These are phyloP conservation scores for Pseudonaja textilis DNA, from an alignment of 2,113 vertebrate species.

Conservation along the genomic window DNA sequence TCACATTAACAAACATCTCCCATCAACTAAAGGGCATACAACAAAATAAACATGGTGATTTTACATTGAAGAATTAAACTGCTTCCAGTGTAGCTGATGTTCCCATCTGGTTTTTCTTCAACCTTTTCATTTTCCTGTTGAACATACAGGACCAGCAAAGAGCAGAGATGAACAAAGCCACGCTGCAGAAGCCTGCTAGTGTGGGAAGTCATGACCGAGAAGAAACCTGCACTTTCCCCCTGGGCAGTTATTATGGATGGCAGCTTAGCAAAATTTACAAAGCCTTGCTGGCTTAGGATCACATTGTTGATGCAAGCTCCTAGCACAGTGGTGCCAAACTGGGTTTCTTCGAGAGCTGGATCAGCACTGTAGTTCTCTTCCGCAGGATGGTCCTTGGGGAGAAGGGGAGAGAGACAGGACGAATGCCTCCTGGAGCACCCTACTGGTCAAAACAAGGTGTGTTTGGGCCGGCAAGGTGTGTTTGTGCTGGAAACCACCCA, in stretches of 20 bases:
- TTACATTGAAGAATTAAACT: not conserved
- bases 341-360: too few species aligned
- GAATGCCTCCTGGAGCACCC: too few species aligned
- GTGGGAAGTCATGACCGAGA: constrained; percentile 72
- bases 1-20: not conserved
- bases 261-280: constrained; percentile 80
- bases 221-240: constrained; percentile 76
- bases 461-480: too few species aligned
- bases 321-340: constrained; percentile 40
- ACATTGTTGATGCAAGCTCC: constrained; percentile 84
- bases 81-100: not conserved
- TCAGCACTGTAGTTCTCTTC: too few species aligned
- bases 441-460: too few species aligned
- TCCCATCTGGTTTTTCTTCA: not conserved
- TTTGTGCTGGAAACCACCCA: too few species aligned
- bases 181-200: constrained; percentile 76
- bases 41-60: not conserved
- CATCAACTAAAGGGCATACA: accelerated
- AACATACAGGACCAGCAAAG: constrained; percentile 81
- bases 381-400: too few species aligned
- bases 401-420: too few species aligned
- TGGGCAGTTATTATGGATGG: constrained; percentile 69
- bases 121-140: constrained; percentile 57
- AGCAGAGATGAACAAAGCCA: constrained; percentile 69
- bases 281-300: constrained; percentile 81